Evolutionary conservation across 2,797 vertebrate genomes (phyloP), one percentile per base, ranked within the genome.

Genomic region (Hirundo rustica): DNA sequence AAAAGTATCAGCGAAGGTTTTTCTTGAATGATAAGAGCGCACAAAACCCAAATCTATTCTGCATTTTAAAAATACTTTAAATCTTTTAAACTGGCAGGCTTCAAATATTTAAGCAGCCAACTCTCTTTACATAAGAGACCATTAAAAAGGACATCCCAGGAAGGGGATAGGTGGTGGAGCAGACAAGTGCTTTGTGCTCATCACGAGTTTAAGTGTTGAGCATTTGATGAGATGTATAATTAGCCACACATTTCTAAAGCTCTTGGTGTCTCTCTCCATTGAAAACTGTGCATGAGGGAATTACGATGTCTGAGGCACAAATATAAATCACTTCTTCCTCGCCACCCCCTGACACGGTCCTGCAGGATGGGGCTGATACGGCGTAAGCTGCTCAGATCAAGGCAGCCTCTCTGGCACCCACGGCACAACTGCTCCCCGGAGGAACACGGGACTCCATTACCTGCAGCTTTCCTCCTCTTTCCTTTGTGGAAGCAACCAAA

Each of bases 211-310:
- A 91, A 97, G 95, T 91, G 94, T 89, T 73, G 92, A 95, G 93
- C 84, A 2, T 96, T 94, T 95, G 96, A 97, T 96, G 95, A 97
- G 96, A 96, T 93, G 88, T 94, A 78, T 97, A 96, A 96, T 97
- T 97, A 97, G 96, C 89, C 93, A 34, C 93, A 77, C 89, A 51
- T 96, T 96, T 94, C 91, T 74, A 94, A 95, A 95, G 91, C 95
- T 94, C 92, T 92, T 13, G 91, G 94, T 95, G 85, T 95, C 94
- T 93, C 76, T 96, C 75, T 85, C 79, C 89, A 77, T 81, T 95
- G 95, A 79, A 91, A 82, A 82, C 42, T 16, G 72, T 40, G 80
- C 93, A 64, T 44, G 94, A 94, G 92, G 89, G 94, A 97, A 95
- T 96, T 95, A 88, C 89, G 88, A 77, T 96, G 83, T 92, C 94